A percentile compares a stretch with the other conserved stretches of the same genome.
These are phyloP conservation scores for Montipora sp. DNA, from an alignment of 64 coral and sea anemone genomes.

Conservation along the genomic window DNA sequence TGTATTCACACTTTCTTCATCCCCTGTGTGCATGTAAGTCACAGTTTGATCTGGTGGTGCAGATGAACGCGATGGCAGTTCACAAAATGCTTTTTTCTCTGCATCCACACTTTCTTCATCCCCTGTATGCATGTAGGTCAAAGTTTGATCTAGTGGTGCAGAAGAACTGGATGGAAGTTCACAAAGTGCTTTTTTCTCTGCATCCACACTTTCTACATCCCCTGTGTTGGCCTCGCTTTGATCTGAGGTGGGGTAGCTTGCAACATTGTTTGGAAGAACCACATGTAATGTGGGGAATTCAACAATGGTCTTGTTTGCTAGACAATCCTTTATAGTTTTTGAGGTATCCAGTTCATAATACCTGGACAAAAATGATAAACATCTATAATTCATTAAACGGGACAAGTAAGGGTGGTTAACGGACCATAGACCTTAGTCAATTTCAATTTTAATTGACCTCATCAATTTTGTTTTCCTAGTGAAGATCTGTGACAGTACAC, in stretches of 20 bases:
- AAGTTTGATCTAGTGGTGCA: not conserved
- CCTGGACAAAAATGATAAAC: constrained; percentile 16
- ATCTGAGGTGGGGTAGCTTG: constrained; percentile 8
- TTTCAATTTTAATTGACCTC: no score
- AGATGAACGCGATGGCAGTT: no score
- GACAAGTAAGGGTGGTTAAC: no score
- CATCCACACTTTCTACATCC: not conserved
- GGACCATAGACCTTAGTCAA: no score
- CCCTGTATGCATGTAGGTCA: no score
- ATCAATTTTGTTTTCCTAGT: no score
- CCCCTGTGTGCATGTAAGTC: no score
- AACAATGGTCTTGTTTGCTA: constrained; percentile 58
- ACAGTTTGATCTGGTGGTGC: not conserved
- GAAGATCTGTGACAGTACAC: no score
- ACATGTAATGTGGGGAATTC: constrained; percentile 90
- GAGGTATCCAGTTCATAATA: constrained; percentile 67
- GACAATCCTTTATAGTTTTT: constrained; percentile 56
- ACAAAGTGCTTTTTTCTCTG: not conserved
- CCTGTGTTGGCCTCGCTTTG: not conserved
- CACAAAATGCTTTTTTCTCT: no score
- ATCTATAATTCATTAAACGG: not conserved
- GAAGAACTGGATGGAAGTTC: not conserved
- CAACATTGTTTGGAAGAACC: constrained; percentile 57
- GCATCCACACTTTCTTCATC: no score
- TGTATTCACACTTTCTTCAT: no score